Base-by-base conservation (phyloP, 1,140 invertebrate genomes). In the Ylistrum balloti region DNA sequence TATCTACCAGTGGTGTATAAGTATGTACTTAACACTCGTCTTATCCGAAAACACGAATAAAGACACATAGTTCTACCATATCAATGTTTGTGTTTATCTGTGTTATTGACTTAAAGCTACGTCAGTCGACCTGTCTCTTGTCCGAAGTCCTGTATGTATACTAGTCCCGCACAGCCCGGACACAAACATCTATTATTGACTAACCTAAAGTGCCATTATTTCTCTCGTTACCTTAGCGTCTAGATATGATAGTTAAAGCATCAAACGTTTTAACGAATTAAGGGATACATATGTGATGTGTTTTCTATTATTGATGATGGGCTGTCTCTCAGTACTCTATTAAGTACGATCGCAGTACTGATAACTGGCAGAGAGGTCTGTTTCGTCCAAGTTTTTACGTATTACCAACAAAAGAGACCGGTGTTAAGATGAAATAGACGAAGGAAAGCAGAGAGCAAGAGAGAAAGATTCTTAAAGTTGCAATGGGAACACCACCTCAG, bases 201-300 rank as follows among this genome's bases (percentile, higher is more conserved):
- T 5, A 28, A 11, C 0, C 56, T 74, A 74, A 74, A 22, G n/a
- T 74, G 22, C 56, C n/a, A 74, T 74, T 74, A 74, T 74, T 28
- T 28, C 56, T 74, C 56, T n/a, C 56, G 9, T 74, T 74, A 74
- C 56, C 17, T 74, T 74, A 74, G 56, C 22, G 17, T 17, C 56
- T 28, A n/a, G 1, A 74, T 28, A 74, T 17, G 56, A 74, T 28
- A 74, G 56, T 74, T 5, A 28, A 74, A 28, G 56, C n/a, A 74
- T 74, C 56, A 74, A 74, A 74, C 56, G 56, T 74, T 74, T 74
- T 74, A 74, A 74, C 56, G 28, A 74, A 74, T 74, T 74, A 74
- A 74, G 56, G 1, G 56, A 74, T 74, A 28, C 28, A 11, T 28
- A 28, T 7, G 56, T 28, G 56, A 74, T 74, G n/a, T 74, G n/a